Percentiles rank a stretch among this genome's conserved stretches.
Evolutionary conservation across 2,888 invertebrate genomes (phyloP).

Genomic region (Halictus quadricinctus): DNA sequence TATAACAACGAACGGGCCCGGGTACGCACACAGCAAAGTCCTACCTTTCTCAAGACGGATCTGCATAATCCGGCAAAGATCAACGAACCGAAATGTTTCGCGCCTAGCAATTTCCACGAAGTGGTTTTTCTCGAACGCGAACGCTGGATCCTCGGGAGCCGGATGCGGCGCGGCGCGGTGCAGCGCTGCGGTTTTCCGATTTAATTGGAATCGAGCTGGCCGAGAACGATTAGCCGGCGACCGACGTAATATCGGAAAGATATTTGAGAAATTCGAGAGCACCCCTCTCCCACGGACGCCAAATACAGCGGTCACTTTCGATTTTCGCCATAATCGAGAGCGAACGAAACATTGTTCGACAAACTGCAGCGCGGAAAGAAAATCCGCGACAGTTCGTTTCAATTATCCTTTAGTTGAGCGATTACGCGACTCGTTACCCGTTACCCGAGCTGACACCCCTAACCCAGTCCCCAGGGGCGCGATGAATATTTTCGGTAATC

Average conservation of each 20-base stretch:
- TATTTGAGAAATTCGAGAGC: constrained; percentile 12
- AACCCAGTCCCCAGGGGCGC: not conserved
- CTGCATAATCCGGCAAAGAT: not conserved
- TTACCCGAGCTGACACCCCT: not conserved
- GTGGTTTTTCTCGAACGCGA: no score
- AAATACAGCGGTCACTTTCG: constrained; percentile 34
- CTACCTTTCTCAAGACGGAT: not conserved
- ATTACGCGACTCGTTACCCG: not conserved
- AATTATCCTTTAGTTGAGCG: not conserved
- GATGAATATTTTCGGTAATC: not conserved
- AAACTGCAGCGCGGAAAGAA: not conserved
- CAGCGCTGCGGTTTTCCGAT: not conserved
- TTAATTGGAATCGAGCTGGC: not conserved
- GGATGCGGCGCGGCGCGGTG: no score
- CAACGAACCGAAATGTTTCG: not conserved
- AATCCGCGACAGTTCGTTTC: not conserved
- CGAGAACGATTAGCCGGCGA: not conserved
- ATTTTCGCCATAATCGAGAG: constrained; percentile 32
- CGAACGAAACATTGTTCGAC: constrained; percentile 7
- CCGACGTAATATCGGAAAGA: not conserved
- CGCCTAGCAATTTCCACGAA: not conserved
- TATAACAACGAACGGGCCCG: constrained; percentile 21
- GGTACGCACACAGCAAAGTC: not conserved
- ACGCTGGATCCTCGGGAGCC: no score
- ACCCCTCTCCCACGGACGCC: constrained; percentile 22